Evolutionary conservation across 1,140 invertebrate genomes (phyloP).

Genomic region (Bathynomus jamesi): DNA sequence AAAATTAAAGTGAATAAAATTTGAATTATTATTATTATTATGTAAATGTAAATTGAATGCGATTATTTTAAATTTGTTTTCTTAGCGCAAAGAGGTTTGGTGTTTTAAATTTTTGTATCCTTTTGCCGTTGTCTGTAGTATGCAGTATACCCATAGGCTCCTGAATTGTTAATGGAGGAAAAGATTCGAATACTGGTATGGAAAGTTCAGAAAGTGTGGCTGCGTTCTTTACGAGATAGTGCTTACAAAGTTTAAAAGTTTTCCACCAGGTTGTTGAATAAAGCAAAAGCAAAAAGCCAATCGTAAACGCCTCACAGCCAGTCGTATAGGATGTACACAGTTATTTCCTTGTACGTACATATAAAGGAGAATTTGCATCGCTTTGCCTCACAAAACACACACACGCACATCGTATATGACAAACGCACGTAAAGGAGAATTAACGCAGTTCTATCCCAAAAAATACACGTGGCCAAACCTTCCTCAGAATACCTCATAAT

Average conservation of each 20-base stretch:
- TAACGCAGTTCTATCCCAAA: too few species aligned
- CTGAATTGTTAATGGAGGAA: background rate
- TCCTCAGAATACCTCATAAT: too few species aligned
- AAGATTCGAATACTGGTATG: background rate
- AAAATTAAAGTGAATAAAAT: background rate
- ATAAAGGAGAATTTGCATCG: too few species aligned
- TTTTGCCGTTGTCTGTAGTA: background rate
- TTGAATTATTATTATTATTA: background rate
- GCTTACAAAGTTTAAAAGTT: background rate
- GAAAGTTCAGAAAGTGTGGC: background rate
- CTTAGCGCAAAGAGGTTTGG: background rate
- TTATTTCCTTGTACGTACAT: too few species aligned
- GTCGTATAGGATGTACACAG: too few species aligned
- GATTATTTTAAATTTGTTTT: background rate
- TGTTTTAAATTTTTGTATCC: background rate
- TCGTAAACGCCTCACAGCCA: too few species aligned
- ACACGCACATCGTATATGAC: too few species aligned
- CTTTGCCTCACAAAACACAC: too few species aligned
- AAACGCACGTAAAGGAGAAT: too few species aligned
- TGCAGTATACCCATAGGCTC: background rate
- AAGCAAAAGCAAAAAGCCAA: too few species aligned
- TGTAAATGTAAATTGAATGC: background rate
- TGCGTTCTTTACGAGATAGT: background rate
- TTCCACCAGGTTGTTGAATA: too few species aligned
- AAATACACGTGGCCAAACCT: too few species aligned